A percentile compares a stretch with the other conserved stretches of the same genome.
phyloP scores from a whole-genome alignment of 2,888 invertebrate genomes.

The Salpingus planirostris region DNA sequence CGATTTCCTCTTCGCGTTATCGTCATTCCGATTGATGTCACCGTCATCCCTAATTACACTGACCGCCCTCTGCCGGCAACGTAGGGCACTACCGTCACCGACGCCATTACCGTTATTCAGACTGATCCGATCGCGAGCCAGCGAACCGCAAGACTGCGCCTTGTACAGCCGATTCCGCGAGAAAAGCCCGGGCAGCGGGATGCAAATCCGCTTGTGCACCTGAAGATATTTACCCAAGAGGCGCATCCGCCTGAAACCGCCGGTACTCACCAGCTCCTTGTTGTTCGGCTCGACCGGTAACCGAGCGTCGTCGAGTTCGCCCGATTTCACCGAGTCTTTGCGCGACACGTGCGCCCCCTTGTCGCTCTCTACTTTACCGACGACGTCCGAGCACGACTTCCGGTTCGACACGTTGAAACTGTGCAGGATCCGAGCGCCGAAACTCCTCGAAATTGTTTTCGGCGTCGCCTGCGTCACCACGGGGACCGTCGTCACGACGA shows the following conservation, averaged over 20 bases:
- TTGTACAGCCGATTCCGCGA: slow-evolving; percentile 50
- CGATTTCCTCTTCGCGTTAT: slow-evolving; percentile 22
- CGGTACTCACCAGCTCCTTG: slow-evolving; percentile 19
- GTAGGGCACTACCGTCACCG: slow-evolving; percentile 31
- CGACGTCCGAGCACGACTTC: slow-evolving; percentile 20
- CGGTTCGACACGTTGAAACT: slow-evolving; percentile 32
- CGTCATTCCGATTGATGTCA: slow-evolving; percentile 48
- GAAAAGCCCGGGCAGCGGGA: slow-evolving; percentile 50
- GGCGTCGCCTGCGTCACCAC: slow-evolving; percentile 30
- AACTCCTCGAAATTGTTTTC: slow-evolving; percentile 39
- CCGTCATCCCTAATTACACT: slow-evolving; percentile 42
- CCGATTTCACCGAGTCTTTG: slow-evolving; percentile 22
- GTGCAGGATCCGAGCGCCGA: slow-evolving; percentile 46
- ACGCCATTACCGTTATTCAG: too few relatives aligned
- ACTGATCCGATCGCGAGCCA: slow-evolving; percentile 46
- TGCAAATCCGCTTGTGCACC: slow-evolving; percentile 56
- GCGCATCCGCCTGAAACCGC: slow-evolving; percentile 47
- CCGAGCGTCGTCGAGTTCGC: slow-evolving; percentile 11
- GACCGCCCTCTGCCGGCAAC: slow-evolving; percentile 41
- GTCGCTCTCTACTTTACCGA: slow-evolving; percentile 6
- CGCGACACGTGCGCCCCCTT: slow-evolving; percentile 19
- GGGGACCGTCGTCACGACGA: slow-evolving; percentile 30
- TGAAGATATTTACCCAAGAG: slow-evolving; percentile 61
- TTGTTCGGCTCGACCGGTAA: slow-evolving; percentile 27
- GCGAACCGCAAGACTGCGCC: slow-evolving; percentile 54